A percentile compares a stretch with the other conserved stretches of the same genome.
phyloP scores from a whole-genome alignment of 2,888 invertebrate genomes.

The Ischnus inquisitorius region DNA sequence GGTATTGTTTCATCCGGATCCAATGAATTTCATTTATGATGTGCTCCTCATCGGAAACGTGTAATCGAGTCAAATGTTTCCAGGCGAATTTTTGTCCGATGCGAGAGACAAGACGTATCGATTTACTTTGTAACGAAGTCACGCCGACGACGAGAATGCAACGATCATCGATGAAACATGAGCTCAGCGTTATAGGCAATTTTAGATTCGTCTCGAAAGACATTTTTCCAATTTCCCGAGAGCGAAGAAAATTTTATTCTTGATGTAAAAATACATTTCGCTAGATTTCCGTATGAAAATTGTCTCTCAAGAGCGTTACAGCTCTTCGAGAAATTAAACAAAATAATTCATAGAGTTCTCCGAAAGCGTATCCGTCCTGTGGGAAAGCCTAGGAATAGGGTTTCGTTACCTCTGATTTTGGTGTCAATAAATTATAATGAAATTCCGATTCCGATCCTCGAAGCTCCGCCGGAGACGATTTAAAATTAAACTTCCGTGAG shows the following conservation, averaged over 20 bases:
- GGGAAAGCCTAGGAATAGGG: no score
- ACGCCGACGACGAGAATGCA: conserved; percentile 29
- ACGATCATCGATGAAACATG: conserved; percentile 26
- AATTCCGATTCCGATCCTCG: no score
- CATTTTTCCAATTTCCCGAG: neutral
- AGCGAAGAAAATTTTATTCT: conserved; percentile 18
- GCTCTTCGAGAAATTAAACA: no score
- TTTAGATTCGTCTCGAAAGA: conserved; percentile 35
- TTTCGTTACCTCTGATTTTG: no score
- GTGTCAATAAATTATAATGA: no score
- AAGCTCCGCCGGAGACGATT: no score
- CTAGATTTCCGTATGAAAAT: no score
- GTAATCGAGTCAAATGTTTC: conserved; percentile 27
- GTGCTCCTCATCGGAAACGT: conserved; percentile 11
- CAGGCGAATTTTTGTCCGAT: conserved; percentile 44
- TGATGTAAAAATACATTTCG: no score
- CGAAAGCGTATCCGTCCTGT: no score
- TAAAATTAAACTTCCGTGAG: no score
- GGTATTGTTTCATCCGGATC: conserved; percentile 49
- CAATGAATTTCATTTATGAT: conserved; percentile 23
- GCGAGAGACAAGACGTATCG: neutral
- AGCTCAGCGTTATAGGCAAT: conserved; percentile 33
- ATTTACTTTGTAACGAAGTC: conserved; percentile 8
- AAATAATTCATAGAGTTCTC: no score
- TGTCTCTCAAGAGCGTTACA: no score